Base-by-base conservation (phyloP, 2,888 invertebrate genomes). In the Ypsolopha scabrella region DNA sequence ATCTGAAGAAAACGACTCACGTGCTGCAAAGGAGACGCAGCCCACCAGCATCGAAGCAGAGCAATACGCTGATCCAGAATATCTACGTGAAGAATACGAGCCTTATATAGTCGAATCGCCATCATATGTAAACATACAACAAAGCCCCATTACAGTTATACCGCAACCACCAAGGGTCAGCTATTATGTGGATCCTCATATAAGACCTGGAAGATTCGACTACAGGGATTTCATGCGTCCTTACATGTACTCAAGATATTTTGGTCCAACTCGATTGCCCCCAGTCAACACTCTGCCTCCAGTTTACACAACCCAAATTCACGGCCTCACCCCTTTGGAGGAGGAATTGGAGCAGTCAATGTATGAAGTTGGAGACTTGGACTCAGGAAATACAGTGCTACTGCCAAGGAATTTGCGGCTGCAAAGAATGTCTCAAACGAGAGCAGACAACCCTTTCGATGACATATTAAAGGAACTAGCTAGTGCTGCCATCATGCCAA, bases 401-500 rank as follows among this genome's bases (percentile, higher is more conserved):
- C 35, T 37, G 11, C 47, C 11, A n/a, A 13, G n/a, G 9, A 45
- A 34, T n/a, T 7, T 24, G 45, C 24, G 45, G 45, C 24, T 37
- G 7, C 37, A 35, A 48, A 48, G 48, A 9, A 37, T 36, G 39
- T 13, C 38, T 48, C 10, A n/a, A 10, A 37, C 9, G 10, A 14
- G 14, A 9, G 8, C 11, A 24, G 46, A 34, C 10, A 9, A 33
- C 4, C 14, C 46, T 6, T 7, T 24, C 10, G 34, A 46, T 11
- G n/a, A 44, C 24, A 14, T 44, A 14, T 13, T 13, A 14, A 14
- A 44, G 7, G 43, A 44, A 24, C 9, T 13, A 44, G 43, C 4
- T 13, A 9, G 13, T 13, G 44, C 24, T 13, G 68, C 76, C 1
- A 71, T 74, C 37, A 67, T 85, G 59, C 72, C 72, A 24, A 85